phyloP scores from a whole-genome alignment of 2,888 invertebrate genomes.

The Chaetogeoica ovagalla region DNA sequence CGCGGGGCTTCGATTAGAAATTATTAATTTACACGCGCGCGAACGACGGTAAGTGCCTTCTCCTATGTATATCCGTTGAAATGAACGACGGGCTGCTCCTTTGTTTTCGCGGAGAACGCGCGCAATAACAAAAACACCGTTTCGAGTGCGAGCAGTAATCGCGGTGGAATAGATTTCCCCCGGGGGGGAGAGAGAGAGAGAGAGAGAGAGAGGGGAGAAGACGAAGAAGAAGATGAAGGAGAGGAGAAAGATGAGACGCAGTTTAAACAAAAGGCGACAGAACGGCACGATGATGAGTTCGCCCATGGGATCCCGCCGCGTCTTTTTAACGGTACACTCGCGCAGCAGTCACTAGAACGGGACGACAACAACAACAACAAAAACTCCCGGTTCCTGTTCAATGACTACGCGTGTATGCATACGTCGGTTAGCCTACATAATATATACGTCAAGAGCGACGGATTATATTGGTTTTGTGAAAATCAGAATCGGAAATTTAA shows the following conservation, averaged over 20 bases:
- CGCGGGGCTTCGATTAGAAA: too few relatives aligned
- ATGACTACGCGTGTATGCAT: not conserved
- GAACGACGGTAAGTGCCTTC: not conserved
- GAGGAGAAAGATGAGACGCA: not conserved
- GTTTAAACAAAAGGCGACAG: constrained; percentile 40
- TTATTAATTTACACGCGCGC: constrained; percentile 18
- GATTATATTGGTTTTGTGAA: not conserved
- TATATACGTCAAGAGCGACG: not conserved
- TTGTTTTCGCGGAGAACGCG: constrained; percentile 26
- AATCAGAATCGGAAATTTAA: constrained; percentile 10
- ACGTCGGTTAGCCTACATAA: too few relatives aligned
- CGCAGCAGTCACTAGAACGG: not conserved
- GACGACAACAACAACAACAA: too few relatives aligned
- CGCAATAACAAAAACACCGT: constrained; percentile 31
- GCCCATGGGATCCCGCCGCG: constrained; percentile 18
- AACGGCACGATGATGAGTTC: constrained; percentile 27
- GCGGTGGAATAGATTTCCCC: constrained; percentile 38
- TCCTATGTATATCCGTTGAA: constrained; percentile 4
- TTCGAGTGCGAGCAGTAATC: constrained; percentile 39
- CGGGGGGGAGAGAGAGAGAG: too few relatives aligned
- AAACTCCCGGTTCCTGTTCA: constrained; percentile 19
- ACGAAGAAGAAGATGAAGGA: not conserved
- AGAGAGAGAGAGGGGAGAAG: too few relatives aligned
- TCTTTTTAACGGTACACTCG: constrained; percentile 33
- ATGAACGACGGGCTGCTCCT: constrained; percentile 17